These are phyloP conservation scores for Teinopalpus imperialis DNA, from an alignment of 2,888 invertebrate species.

Conservation along the genomic window DNA sequence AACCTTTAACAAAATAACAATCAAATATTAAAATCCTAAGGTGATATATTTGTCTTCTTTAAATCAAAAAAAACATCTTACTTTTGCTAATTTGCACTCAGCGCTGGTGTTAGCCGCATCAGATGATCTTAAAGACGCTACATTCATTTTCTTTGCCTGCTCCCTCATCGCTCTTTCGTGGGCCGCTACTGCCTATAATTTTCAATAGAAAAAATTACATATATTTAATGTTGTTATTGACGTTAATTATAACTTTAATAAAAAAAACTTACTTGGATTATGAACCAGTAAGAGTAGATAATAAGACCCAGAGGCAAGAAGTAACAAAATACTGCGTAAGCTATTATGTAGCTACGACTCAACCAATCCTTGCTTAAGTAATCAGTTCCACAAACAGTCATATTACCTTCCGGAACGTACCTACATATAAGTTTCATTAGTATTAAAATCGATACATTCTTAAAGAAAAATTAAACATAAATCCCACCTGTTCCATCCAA, in stretches of 20 bases:
- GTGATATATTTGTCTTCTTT: too few species aligned
- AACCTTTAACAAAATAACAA: conserved; percentile 81
- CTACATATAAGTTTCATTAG: conserved; percentile 1
- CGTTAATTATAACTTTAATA: too few species aligned
- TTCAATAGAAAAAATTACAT: too few species aligned
- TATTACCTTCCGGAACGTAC: conserved; percentile 92
- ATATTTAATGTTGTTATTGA: too few species aligned
- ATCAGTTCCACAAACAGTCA: conserved; percentile 92
- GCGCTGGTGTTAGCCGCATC: conserved; percentile 90
- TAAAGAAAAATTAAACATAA: too few species aligned
- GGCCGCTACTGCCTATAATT: conserved; percentile 86
- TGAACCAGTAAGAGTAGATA: conserved; percentile 89
- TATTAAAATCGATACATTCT: too few species aligned
- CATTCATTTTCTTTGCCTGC: conserved; percentile 97
- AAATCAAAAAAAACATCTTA: too few species aligned
- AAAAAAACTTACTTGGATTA: conserved; percentile 60
- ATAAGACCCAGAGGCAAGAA: conserved; percentile 85
- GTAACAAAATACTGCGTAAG: conserved; percentile 86
- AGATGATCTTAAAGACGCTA: conserved; percentile 90
- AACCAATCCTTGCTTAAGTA: conserved; percentile 85
- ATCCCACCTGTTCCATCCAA: conserved; percentile 66
- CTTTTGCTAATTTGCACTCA: conserved; percentile 93
- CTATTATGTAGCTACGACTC: conserved; percentile 85
- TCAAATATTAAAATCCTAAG: not conserved
- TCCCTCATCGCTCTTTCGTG: conserved; percentile 94